phyloP scores from a whole-genome alignment of 2,113 vertebrate genomes.

The Myotis yumanensis region DNA sequence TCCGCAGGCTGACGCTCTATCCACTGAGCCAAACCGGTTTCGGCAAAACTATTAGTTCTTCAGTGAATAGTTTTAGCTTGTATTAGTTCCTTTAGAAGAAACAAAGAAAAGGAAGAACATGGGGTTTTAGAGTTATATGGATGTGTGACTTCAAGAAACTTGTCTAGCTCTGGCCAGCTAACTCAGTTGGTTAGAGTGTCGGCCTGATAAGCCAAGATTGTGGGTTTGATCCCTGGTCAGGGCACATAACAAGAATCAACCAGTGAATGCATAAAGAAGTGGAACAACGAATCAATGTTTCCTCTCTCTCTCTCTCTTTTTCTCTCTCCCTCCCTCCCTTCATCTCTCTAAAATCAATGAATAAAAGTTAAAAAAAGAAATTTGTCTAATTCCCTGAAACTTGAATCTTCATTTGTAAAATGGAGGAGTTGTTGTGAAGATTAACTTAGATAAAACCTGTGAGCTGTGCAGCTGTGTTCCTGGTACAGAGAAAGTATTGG shows the following conservation, averaged over 20 bases:
- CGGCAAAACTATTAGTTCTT: slow-evolving; percentile 10
- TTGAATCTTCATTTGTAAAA: neutral
- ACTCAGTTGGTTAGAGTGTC: neutral
- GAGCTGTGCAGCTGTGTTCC: neutral
- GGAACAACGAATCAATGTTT: neutral
- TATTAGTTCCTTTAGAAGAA: slow-evolving; percentile 15
- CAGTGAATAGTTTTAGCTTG: neutral
- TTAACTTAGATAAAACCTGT: neutral
- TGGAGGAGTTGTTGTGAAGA: neutral
- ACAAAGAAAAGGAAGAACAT: neutral
- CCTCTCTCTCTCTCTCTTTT: neutral
- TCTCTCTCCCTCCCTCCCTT: too few relatives aligned
- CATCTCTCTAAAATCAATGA: neutral
- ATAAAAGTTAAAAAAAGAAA: neutral
- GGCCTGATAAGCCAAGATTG: neutral
- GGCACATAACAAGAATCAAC: neutral
- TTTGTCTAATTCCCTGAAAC: neutral
- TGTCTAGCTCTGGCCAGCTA: neutral
- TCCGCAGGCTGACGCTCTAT: too few relatives aligned
- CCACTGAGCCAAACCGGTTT: too few relatives aligned
- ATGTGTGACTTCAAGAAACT: slow-evolving; percentile 2
- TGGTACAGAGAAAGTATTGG: neutral
- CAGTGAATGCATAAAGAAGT: neutral
- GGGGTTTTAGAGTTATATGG: neutral
- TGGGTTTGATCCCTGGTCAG: neutral